phyloP scores from a whole-genome alignment of 1,140 invertebrate species.

The Drosophila asahinai region DNA sequence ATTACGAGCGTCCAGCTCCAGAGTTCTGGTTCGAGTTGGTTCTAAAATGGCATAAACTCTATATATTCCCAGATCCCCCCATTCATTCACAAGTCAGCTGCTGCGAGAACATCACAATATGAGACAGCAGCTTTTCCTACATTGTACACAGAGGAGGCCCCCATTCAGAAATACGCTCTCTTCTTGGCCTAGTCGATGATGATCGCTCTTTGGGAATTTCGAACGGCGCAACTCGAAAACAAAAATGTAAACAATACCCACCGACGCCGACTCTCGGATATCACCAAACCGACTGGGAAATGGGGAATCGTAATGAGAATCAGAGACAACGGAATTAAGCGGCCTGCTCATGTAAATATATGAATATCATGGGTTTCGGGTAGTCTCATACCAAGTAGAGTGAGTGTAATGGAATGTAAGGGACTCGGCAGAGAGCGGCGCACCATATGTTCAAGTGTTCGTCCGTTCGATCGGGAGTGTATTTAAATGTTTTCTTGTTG shows the following conservation, averaged over 20 bases:
- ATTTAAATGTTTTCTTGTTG: constrained; percentile 34
- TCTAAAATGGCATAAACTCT: neutral
- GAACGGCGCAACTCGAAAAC: constrained; percentile 22
- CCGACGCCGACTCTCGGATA: constrained; percentile 18
- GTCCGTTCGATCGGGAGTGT: constrained; percentile 6
- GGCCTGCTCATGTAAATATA: constrained; percentile 54
- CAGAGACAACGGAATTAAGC: constrained; percentile 46
- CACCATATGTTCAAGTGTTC: constrained; percentile 38
- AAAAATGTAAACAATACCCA: constrained; percentile 45
- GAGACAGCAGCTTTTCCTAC: constrained; percentile 32
- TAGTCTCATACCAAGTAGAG: constrained; percentile 5
- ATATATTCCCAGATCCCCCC: constrained; percentile 9
- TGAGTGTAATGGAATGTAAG: constrained; percentile 29
- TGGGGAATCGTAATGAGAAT: constrained; percentile 48
- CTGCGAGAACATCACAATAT: constrained; percentile 1
- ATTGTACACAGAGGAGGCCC: neutral
- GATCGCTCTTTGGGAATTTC: constrained; percentile 39
- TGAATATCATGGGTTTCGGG: constrained; percentile 37
- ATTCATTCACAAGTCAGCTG: constrained; percentile 20
- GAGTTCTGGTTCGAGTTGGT: constrained; percentile 41
- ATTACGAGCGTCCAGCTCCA: neutral
- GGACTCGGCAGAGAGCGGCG: constrained; percentile 11
- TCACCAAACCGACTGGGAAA: constrained; percentile 30
- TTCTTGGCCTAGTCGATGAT: neutral
- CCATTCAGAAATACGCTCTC: constrained; percentile 33